Evolutionary conservation across 2,797 vertebrate genomes (phyloP).

Genomic region (Pogoniulus pusillus): DNA sequence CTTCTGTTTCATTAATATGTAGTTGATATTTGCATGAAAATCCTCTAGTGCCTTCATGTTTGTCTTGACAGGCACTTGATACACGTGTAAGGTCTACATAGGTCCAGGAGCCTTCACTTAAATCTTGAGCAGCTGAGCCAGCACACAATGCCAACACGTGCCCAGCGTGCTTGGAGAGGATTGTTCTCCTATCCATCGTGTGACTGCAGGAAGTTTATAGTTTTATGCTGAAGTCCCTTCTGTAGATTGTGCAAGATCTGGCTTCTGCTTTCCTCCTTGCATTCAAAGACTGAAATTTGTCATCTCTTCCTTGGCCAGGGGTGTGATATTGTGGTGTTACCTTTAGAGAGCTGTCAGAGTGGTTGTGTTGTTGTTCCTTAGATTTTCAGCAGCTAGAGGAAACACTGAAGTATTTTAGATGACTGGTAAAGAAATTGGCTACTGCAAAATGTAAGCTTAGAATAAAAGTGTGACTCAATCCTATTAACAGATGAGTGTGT

Average conservation of each 20-base stretch:
- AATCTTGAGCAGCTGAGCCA: neutral
- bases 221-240: neutral
- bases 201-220: neutral
- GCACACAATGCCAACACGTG: neutral
- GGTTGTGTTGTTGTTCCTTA: neutral
- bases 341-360: neutral
- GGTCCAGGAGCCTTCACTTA: neutral
- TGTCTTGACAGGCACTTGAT: neutral
- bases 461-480: neutral
- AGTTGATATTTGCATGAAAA: neutral
- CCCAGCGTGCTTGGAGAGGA: neutral
- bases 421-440: neutral
- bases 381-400: neutral
- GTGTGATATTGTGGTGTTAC: neutral
- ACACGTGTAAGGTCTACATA: fast-evolving
- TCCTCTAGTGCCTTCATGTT: neutral
- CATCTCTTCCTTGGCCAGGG: neutral
- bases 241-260: neutral
- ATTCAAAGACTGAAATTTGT: neutral
- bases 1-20: neutral
- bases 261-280: neutral
- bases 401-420: neutral
- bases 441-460: neutral
- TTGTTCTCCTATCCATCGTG: fast-evolving
- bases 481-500: neutral